Conservation (phyloP, 1,140 invertebrate genomes). For the Diabrotica virgifera region DNA sequence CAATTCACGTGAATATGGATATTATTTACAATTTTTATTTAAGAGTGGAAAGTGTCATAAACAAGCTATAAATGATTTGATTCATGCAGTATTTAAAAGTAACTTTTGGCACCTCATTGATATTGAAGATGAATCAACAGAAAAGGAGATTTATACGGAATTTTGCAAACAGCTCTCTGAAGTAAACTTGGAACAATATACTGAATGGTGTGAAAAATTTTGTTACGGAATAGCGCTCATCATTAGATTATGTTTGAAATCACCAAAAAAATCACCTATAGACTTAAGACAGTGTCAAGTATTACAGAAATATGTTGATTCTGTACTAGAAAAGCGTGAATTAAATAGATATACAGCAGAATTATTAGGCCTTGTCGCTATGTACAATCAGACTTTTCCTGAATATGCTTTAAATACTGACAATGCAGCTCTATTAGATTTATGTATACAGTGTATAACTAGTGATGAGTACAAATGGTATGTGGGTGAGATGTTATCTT, state of each 20-base stretch:
- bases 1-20: not conserved
- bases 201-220: slow-evolving; percentile 3
- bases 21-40: slow-evolving; percentile 12
- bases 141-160: slow-evolving; percentile 8
- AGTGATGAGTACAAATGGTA: not conserved
- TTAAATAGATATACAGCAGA: too few species aligned
- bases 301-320: too few species aligned
- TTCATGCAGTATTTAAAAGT: not conserved
- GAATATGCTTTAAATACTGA: not conserved
- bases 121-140: not conserved
- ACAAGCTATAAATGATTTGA: slow-evolving; percentile 3
- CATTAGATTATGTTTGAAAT: not conserved
- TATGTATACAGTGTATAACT: not conserved
- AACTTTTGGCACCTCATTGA: not conserved
- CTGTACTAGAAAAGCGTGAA: not conserved
- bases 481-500: not conserved
- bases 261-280: slow-evolving; percentile 3
- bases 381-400: slow-evolving; percentile 8
- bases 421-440: not conserved
- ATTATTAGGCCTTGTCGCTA: not conserved
- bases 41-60: not conserved
- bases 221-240: not conserved
- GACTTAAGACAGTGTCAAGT: not conserved
- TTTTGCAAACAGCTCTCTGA: not conserved
- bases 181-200: not conserved